Percentiles rank a stretch among this genome's conserved stretches.
These are phyloP conservation scores for Capitulum mitella DNA, from an alignment of 2,888 invertebrate genomes.

Conservation along the genomic window DNA sequence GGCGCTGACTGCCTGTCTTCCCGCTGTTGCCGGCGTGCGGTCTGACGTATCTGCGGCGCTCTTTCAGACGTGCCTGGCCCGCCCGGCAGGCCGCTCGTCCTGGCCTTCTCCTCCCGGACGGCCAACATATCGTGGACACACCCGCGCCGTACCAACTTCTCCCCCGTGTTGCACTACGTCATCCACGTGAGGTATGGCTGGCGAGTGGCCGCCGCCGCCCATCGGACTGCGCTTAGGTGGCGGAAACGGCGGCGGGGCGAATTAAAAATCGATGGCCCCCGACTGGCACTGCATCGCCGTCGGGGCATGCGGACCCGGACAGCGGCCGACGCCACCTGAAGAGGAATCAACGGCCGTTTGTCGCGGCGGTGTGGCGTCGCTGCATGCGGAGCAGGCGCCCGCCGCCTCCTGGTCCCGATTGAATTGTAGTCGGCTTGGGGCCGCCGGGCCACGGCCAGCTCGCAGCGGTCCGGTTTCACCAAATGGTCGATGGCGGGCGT, in stretches of 20 bases:
- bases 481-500: too few species aligned
- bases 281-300: neutral
- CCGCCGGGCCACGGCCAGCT: too few species aligned
- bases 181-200: slow-evolving; percentile 58
- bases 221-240: neutral
- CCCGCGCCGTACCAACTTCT: slow-evolving; percentile 60
- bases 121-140: slow-evolving; percentile 68
- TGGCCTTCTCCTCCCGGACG: slow-evolving; percentile 63
- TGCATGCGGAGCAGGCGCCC: neutral
- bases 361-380: too few species aligned
- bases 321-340: neutral
- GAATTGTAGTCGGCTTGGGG: too few species aligned
- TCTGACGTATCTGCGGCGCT: too few species aligned
- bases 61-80: slow-evolving; percentile 53
- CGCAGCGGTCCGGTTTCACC: too few species aligned
- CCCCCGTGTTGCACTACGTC: slow-evolving; percentile 62
- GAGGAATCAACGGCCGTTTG: neutral
- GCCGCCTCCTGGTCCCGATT: too few species aligned
- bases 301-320: neutral
- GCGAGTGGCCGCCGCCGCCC: neutral
- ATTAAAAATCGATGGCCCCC: neutral
- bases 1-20: too few species aligned
- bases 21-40: too few species aligned
- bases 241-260: neutral
- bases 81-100: slow-evolving; percentile 62